Evolutionary conservation across 2,797 vertebrate species (phyloP).

Genomic region (Sphenopsis melanotis): DNA sequence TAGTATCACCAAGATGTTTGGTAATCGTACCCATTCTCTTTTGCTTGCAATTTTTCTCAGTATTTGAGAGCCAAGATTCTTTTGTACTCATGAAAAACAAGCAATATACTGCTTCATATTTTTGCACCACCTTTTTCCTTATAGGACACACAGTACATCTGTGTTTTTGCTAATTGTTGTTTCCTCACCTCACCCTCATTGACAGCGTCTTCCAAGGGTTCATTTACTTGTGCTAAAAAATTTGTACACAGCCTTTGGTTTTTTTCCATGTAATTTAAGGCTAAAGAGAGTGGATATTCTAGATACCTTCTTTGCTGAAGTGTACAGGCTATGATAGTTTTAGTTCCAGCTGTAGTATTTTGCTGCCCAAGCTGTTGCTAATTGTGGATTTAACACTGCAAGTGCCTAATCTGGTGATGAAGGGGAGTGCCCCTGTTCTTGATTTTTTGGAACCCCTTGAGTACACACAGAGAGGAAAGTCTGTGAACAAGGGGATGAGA

Average conservation of each 20-base stretch:
- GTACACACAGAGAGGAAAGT: neutral
- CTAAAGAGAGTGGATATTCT: neutral
- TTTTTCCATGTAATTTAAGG: rapidly evolving
- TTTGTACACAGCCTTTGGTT: neutral
- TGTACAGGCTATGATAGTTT: neutral
- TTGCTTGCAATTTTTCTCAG: neutral
- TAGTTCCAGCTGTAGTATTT: neutral
- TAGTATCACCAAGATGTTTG: neutral
- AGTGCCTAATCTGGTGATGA: neutral
- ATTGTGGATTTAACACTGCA: neutral
- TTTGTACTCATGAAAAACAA: neutral
- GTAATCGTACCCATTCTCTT: neutral
- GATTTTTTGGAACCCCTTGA: neutral
- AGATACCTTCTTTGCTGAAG: neutral
- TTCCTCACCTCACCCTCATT: neutral
- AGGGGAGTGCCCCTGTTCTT: neutral
- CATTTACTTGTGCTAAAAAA: neutral
- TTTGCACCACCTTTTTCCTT: neutral
- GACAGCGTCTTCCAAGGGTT: neutral
- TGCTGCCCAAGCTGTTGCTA: neutral
- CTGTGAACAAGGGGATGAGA: neutral
- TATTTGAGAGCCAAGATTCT: neutral
- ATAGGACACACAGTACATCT: neutral
- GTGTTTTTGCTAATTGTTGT: neutral
- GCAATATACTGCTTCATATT: neutral